Conservation (phyloP, 2,888 invertebrate genomes). For the Lithophane semibrunnea region DNA sequence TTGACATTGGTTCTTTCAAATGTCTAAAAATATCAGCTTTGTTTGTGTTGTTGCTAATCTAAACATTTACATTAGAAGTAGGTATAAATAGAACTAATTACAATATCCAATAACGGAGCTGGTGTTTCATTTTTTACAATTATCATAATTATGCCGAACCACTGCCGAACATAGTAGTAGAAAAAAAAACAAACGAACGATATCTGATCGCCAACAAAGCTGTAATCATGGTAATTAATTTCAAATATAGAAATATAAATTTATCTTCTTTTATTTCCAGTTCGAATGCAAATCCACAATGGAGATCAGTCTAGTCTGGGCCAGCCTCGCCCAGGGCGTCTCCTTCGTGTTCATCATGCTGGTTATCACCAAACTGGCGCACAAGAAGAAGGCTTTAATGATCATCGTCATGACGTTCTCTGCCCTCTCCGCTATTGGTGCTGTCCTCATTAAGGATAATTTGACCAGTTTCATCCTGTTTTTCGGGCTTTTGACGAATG, state of each 20-base stretch:
- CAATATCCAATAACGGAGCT: neutral
- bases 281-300: conserved; percentile 61
- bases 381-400: conserved; percentile 70
- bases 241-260: too few relatives aligned
- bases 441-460: conserved; percentile 67
- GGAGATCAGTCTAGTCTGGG: conserved; percentile 64
- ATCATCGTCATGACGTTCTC: conserved; percentile 66
- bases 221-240: neutral
- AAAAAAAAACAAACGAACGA: neutral
- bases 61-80: neutral
- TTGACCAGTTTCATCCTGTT: conserved; percentile 72
- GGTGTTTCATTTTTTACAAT: neutral
- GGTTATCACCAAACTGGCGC: conserved; percentile 68
- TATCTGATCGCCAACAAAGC: neutral
- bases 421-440: conserved; percentile 61
- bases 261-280: conserved; percentile 14
- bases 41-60: neutral
- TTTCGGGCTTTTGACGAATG: conserved; percentile 69
- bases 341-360: conserved; percentile 69
- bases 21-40: neutral
- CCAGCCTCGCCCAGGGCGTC: conserved; percentile 65
- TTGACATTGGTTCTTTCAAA: neutral
- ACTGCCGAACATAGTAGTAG: neutral
- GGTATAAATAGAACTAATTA: neutral
- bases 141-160: too few relatives aligned